A percentile compares a stretch with the other conserved stretches of the same genome.
Evolutionary conservation across 2,888 invertebrate genomes (phyloP).

Genomic region (Resseliella maxima): DNA sequence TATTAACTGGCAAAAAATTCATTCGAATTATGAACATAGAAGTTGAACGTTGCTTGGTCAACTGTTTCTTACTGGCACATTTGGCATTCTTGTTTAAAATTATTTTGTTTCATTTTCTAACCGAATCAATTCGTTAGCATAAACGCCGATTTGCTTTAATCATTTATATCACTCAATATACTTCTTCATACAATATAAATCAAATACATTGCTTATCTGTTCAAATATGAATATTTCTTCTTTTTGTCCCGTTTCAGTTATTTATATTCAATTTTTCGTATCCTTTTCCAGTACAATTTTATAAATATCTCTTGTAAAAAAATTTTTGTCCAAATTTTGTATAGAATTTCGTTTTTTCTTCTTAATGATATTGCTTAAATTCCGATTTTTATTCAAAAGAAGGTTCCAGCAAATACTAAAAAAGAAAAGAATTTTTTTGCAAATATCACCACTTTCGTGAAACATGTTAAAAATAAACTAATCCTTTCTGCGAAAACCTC

Average conservation of each 20-base stretch:
- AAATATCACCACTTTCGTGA: background rate
- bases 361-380: too few species aligned
- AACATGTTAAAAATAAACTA: background rate
- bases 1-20: background rate
- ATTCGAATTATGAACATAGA: background rate
- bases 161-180: background rate
- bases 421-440: background rate
- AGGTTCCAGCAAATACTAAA: too few species aligned
- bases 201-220: too few species aligned
- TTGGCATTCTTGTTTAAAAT: background rate
- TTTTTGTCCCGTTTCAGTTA: too few species aligned
- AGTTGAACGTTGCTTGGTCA: background rate
- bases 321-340: too few species aligned
- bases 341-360: too few species aligned
- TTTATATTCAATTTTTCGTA: too few species aligned
- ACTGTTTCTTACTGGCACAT: background rate
- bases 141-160: background rate
- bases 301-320: too few species aligned
- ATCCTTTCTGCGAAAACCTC: background rate
- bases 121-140: conserved; percentile 40
- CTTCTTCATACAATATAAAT: background rate
- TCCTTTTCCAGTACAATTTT: too few species aligned
- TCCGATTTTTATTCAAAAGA: too few species aligned
- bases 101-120: background rate
- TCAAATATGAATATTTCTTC: too few species aligned